These are phyloP conservation scores for Rhinichthys osculus DNA, from an alignment of 2,797 vertebrate genomes.

Conservation along the genomic window DNA sequence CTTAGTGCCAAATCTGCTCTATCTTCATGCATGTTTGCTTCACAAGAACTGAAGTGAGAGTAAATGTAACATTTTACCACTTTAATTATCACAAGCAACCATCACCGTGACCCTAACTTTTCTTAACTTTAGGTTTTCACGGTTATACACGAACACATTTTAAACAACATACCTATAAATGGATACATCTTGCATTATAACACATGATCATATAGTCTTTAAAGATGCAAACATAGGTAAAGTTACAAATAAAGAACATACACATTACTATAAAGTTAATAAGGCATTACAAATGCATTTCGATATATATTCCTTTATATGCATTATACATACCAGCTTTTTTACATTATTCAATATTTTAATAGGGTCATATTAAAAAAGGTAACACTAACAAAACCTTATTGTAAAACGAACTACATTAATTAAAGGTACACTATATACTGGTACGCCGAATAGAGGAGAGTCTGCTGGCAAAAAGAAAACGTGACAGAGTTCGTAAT, in stretches of 20 bases:
- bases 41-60: not conserved
- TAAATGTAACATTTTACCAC: not conserved
- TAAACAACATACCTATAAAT: not conserved
- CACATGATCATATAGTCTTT: not conserved
- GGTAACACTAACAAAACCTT: too few species aligned
- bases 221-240: not conserved
- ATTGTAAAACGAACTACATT: not conserved
- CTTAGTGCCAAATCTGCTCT: not conserved
- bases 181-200: not conserved
- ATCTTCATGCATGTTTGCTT: not conserved
- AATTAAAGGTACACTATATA: not conserved
- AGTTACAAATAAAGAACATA: not conserved
- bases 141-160: not conserved
- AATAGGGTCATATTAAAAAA: not conserved
- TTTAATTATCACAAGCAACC: not conserved
- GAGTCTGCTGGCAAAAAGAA: not conserved
- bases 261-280: not conserved
- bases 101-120: not conserved
- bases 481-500: not conserved
- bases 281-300: not conserved
- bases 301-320: not conserved
- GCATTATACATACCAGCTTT: not conserved
- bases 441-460: not conserved
- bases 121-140: not conserved
- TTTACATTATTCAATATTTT: not conserved